Conservation (phyloP, 2,888 invertebrate species). For the Agriopis marginaria region DNA sequence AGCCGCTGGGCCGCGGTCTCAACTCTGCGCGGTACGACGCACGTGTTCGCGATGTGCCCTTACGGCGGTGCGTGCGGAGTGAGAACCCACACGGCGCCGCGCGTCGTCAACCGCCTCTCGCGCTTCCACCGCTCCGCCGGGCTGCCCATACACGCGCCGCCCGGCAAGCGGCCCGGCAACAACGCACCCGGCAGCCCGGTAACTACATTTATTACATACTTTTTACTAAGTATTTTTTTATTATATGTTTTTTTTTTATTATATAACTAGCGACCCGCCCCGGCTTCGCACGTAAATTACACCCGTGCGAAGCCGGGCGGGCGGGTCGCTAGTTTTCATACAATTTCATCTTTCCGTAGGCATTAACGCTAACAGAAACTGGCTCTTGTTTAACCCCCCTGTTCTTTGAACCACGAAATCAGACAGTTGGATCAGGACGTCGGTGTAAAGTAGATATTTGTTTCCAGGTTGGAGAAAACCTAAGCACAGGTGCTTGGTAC, state of each 20-base stretch:
- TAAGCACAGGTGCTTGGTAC: constrained; percentile 87
- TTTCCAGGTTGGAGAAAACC: constrained; percentile 62
- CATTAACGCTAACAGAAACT: too few relatives aligned
- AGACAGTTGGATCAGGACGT: too few relatives aligned
- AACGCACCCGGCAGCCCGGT: constrained; percentile 55
- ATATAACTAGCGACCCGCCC: too few relatives aligned
- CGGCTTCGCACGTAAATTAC: too few relatives aligned
- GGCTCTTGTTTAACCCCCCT: too few relatives aligned
- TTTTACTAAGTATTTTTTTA: too few relatives aligned
- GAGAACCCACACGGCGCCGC: constrained; percentile 97
- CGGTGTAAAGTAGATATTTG: background rate
- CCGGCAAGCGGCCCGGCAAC: constrained; percentile 44
- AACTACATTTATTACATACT: background rate
- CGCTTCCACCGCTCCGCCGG: constrained; percentile 99
- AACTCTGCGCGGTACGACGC: constrained; percentile 98
- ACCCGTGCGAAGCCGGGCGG: too few relatives aligned
- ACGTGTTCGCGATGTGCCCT: constrained; percentile 98
- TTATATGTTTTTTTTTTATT: too few relatives aligned
- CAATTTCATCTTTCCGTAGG: too few relatives aligned
- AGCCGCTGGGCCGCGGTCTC: constrained; percentile 98
- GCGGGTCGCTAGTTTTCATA: too few relatives aligned
- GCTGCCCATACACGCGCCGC: constrained; percentile 83
- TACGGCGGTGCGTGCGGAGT: constrained; percentile 97
- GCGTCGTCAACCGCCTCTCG: constrained; percentile 97
- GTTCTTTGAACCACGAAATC: background rate